Evolutionary conservation across 1,140 invertebrate species (phyloP).

Genomic region (Acromyrmex heyeri): DNA sequence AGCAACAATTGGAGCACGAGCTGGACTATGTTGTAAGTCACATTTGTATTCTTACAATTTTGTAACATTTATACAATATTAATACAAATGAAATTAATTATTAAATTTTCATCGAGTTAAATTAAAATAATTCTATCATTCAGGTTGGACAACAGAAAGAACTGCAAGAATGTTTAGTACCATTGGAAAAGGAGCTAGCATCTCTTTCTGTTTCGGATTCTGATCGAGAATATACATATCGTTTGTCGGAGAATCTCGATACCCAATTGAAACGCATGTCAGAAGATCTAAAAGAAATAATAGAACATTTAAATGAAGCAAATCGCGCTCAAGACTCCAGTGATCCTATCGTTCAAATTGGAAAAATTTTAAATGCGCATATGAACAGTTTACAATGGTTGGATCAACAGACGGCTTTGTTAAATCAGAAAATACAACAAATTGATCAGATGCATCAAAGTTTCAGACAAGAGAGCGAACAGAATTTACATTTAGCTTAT

Average conservation of each 20-base stretch:
- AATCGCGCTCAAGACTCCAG: conserved; percentile 94
- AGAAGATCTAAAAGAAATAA: conserved; percentile 97
- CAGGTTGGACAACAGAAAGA: conserved; percentile 95
- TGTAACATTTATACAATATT: neutral
- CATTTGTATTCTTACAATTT: neutral
- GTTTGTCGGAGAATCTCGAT: conserved; percentile 95
- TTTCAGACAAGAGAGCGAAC: conserved; percentile 92
- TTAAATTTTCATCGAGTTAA: neutral
- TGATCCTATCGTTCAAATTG: conserved; percentile 96
- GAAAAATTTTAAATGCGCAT: conserved; percentile 97
- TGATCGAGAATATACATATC: conserved; percentile 95
- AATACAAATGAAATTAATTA: neutral
- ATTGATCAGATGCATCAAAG: conserved; percentile 94
- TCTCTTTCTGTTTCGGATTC: conserved; percentile 92
- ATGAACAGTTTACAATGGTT: conserved; percentile 98
- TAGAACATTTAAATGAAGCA: conserved; percentile 96
- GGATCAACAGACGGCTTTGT: conserved; percentile 91
- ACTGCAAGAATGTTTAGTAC: conserved; percentile 94
- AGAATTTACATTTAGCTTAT: conserved; percentile 88
- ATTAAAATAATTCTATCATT: neutral
- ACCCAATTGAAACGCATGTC: conserved; percentile 97
- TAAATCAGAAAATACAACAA: conserved; percentile 93
- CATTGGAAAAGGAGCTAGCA: conserved; percentile 93
- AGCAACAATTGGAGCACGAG: conserved; percentile 96
- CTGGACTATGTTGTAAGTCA: conserved; percentile 94